phyloP scores from a whole-genome alignment of 2,797 vertebrate genomes.

The Alauda arvensis region DNA sequence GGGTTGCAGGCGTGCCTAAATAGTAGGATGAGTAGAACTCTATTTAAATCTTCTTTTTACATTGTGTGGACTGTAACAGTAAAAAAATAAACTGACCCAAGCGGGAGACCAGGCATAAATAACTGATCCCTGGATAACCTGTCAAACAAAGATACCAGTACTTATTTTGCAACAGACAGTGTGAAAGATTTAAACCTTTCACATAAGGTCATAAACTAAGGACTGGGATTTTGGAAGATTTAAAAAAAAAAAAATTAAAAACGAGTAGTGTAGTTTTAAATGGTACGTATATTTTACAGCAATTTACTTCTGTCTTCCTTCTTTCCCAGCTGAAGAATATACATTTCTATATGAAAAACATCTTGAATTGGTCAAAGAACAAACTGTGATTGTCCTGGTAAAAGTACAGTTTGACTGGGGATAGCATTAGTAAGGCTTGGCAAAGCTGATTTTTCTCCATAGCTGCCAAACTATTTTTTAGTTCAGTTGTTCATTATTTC shows the following conservation, averaged over 20 bases:
- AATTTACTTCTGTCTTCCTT: not conserved
- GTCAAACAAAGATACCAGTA: not conserved
- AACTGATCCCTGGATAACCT: not conserved
- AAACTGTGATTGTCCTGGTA: not conserved
- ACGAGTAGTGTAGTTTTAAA: not conserved
- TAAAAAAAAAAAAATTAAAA: not conserved
- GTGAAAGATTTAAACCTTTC: not conserved
- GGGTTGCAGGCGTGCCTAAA: not conserved
- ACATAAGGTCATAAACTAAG: not conserved
- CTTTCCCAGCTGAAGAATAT: not conserved
- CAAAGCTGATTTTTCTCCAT: slow-evolving; percentile 1
- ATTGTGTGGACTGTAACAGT: not conserved
- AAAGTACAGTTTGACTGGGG: not conserved
- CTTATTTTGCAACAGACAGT: not conserved
- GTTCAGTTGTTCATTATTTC: not conserved
- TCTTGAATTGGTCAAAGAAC: not conserved
- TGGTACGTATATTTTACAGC: not conserved
- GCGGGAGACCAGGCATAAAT: not conserved
- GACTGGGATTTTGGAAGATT: not conserved
- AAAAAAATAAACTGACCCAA: not conserved
- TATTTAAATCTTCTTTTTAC: not conserved
- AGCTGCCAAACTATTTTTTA: not conserved
- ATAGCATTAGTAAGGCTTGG: not conserved
- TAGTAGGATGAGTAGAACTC: not conserved
- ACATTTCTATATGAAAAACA: not conserved